A percentile compares a stretch with the other conserved stretches of the same genome.
phyloP scores from a whole-genome alignment of 2,113 vertebrate genomes.

The Antigone vipio region DNA sequence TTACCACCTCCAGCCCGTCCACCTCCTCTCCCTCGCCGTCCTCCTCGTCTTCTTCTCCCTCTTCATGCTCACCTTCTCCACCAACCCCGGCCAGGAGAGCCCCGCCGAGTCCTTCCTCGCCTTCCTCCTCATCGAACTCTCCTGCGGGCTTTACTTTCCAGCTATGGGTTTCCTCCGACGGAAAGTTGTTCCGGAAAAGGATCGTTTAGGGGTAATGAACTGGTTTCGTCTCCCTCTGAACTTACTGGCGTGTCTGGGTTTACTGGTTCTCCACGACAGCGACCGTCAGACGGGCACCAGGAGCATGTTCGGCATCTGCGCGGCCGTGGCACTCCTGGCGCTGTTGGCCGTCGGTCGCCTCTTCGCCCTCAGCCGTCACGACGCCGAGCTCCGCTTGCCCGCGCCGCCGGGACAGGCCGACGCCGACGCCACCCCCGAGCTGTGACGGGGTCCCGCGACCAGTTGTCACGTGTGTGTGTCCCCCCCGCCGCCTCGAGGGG shows the following conservation, averaged over 20 bases:
- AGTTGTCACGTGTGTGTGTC: not conserved
- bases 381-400: conserved; percentile 80
- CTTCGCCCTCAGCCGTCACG: conserved; percentile 84
- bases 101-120: conserved; percentile 88
- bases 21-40: conserved; percentile 86
- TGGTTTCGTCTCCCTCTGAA: conserved; percentile 91
- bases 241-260: conserved; percentile 86
- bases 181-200: conserved; percentile 87
- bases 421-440: conserved; percentile 35
- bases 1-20: conserved; percentile 87
- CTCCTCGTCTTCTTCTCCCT: conserved; percentile 90
- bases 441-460: not conserved
- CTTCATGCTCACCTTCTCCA: conserved; percentile 92
- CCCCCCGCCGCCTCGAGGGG: no score
- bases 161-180: conserved; percentile 89
- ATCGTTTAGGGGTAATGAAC: conserved; percentile 81
- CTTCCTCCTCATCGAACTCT: conserved; percentile 89
- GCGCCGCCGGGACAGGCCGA: conserved; percentile 16
- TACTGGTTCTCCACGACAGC: conserved; percentile 88
- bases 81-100: conserved; percentile 83
- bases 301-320: conserved; percentile 89
- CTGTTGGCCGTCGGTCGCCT: conserved; percentile 87
- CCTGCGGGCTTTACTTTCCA: conserved; percentile 91
- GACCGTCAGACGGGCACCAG: conserved; percentile 84
- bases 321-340: conserved; percentile 84